These are phyloP conservation scores for Hypsopygia costalis DNA, from an alignment of 2,888 invertebrate species.

Conservation along the genomic window DNA sequence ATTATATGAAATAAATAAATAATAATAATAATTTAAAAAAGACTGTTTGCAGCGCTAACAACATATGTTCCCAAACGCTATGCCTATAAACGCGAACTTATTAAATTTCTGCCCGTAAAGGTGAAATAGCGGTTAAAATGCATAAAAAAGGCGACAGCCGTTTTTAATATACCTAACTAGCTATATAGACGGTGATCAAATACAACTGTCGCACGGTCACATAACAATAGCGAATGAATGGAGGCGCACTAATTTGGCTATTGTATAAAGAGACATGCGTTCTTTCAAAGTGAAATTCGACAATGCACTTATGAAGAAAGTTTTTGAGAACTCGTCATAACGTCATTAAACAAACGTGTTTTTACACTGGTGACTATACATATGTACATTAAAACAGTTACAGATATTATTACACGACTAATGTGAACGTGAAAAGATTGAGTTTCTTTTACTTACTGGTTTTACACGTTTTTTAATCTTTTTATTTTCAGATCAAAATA, in stretches of 20 bases:
- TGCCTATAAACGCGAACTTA: too few relatives aligned
- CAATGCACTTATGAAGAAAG: constrained; percentile 71
- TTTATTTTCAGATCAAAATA: too few relatives aligned
- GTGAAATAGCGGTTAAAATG: background rate
- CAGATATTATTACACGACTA: background rate
- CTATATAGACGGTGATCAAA: constrained; percentile 22
- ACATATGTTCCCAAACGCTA: too few relatives aligned
- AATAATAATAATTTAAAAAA: too few relatives aligned
- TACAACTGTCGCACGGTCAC: constrained; percentile 32
- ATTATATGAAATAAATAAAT: too few relatives aligned
- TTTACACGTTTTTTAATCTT: too few relatives aligned
- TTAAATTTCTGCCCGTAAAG: too few relatives aligned
- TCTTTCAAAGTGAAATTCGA: constrained; percentile 64
- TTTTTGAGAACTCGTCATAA: constrained; percentile 54
- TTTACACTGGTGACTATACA: constrained; percentile 25
- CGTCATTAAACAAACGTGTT: constrained; percentile 62
- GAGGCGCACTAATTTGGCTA: constrained; percentile 53
- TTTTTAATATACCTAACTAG: constrained; percentile 11
- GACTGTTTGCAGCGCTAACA: too few relatives aligned
- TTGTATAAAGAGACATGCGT: constrained; percentile 49
- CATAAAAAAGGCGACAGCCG: background rate
- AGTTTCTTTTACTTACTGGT: constrained; percentile 4
- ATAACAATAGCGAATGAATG: constrained; percentile 50
- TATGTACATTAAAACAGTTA: constrained; percentile 4
- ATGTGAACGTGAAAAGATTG: background rate